Conservation (phyloP, 2,113 vertebrate genomes). For the Hippocampus zosterae region DNA sequence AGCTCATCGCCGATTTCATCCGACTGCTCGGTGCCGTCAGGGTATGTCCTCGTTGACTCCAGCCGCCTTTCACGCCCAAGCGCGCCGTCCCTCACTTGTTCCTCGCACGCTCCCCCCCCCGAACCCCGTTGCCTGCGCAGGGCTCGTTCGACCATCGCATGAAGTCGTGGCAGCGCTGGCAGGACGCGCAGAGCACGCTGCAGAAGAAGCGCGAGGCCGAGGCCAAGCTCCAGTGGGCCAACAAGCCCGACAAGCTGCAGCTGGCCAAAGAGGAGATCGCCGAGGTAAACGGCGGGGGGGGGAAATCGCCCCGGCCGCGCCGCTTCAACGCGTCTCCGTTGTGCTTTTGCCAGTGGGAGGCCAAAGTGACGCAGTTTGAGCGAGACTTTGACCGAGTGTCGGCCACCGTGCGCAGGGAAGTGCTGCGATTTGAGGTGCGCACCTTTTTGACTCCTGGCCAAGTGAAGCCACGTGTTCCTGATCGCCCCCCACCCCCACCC, state of each 20-base stretch:
- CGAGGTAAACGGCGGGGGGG: slow-evolving; percentile 75
- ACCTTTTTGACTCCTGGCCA: background rate
- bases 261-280: slow-evolving; percentile 93
- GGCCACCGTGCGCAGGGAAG: slow-evolving; percentile 88
- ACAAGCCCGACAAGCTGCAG: slow-evolving; percentile 95
- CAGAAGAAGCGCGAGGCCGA: slow-evolving; percentile 95
- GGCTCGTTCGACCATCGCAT: slow-evolving; percentile 95
- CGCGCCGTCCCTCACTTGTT: no score
- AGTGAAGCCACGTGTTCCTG: background rate
- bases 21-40: slow-evolving; percentile 87
- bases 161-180: slow-evolving; percentile 97
- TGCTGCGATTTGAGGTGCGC: slow-evolving; percentile 89
- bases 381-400: slow-evolving; percentile 93
- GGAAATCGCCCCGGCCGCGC: no score
- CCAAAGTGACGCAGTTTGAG: slow-evolving; percentile 89
- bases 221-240: slow-evolving; percentile 93
- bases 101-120: no score
- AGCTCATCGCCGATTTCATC: slow-evolving; percentile 92
- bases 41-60: slow-evolving; percentile 58
- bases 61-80: no score
- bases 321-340: background rate
- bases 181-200: slow-evolving; percentile 85
- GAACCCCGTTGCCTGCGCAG: slow-evolving; percentile 52
- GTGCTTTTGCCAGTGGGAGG: slow-evolving; percentile 83
- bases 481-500: background rate